Percentiles rank a stretch among this genome's conserved stretches.
These are phyloP conservation scores for Cordilura impudica DNA, from an alignment of 2,888 invertebrate species.

Conservation along the genomic window DNA sequence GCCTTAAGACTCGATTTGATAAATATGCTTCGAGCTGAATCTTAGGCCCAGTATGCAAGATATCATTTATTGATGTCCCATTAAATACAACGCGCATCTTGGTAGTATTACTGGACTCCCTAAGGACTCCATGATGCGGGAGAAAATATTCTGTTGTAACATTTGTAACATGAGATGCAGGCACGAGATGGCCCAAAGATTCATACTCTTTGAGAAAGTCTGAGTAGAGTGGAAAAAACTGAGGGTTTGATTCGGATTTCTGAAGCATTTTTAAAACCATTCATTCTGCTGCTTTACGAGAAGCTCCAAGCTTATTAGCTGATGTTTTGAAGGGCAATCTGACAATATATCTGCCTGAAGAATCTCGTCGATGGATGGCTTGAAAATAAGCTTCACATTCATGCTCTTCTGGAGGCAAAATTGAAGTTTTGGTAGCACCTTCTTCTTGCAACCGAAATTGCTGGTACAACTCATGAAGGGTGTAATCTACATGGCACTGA, in stretches of 20 bases:
- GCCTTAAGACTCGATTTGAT: too few species aligned
- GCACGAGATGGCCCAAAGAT: slow-evolving; percentile 10
- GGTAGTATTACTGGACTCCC: slow-evolving; percentile 4
- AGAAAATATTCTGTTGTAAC: background rate
- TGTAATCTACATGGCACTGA: too few species aligned
- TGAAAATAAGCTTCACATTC: too few species aligned
- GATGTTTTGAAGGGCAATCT: slow-evolving; percentile 13
- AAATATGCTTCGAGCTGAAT: slow-evolving; percentile 21
- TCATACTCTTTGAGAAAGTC: too few species aligned
- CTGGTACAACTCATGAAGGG: slow-evolving; percentile 1
- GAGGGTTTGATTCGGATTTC: too few species aligned
- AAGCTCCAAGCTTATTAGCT: background rate
- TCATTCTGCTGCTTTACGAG: background rate
- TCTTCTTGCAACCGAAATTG: background rate
- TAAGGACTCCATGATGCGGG: slow-evolving; percentile 25
- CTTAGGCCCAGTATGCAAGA: too few species aligned
- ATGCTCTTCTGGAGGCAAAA: too few species aligned
- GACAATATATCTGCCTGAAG: slow-evolving; percentile 11
- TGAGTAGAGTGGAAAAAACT: too few species aligned
- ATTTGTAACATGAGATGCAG: background rate
- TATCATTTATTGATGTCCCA: too few species aligned
- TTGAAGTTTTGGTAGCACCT: too few species aligned
- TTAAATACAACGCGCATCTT: slow-evolving; percentile 28
- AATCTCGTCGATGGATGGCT: background rate
- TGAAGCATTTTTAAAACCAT: too few species aligned